A percentile compares a stretch with the other conserved stretches of the same genome.
Conservation (phyloP, 1,140 invertebrate genomes). For the Asbolus verrucosus region DNA sequence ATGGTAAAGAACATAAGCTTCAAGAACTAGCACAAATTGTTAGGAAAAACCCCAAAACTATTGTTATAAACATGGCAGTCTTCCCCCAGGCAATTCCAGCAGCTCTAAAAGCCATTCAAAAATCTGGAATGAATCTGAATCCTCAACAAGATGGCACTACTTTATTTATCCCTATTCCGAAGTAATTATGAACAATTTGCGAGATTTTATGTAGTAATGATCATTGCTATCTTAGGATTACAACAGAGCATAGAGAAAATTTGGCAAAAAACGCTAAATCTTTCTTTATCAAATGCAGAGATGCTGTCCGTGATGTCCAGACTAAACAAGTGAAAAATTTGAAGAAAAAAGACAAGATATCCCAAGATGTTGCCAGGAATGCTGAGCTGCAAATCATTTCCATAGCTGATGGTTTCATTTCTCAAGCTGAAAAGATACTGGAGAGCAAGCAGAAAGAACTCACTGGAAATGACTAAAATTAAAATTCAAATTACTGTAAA, state of each 20-base stretch:
- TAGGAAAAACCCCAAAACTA: conserved; percentile 87
- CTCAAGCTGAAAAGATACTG: conserved; percentile 76
- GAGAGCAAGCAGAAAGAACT: conserved; percentile 80
- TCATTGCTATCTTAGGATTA: conserved; percentile 84
- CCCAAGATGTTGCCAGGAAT: conserved; percentile 75
- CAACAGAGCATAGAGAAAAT: conserved; percentile 89
- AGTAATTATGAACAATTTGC: conserved; percentile 68
- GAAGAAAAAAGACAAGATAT: conserved; percentile 74
- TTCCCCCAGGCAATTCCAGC: conserved; percentile 88
- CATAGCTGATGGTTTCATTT: conserved; percentile 75
- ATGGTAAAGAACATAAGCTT: too few species aligned
- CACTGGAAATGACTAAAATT: conserved; percentile 66
- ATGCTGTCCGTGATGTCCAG: conserved; percentile 82
- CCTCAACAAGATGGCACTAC: conserved; percentile 95
- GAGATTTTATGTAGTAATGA: conserved; percentile 24
- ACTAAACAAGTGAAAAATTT: conserved; percentile 78
- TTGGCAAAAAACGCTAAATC: conserved; percentile 89
- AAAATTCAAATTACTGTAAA: conserved; percentile 1
- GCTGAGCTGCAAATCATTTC: conserved; percentile 76
- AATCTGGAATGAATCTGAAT: conserved; percentile 91
- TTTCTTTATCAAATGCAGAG: conserved; percentile 83
- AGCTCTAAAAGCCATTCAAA: conserved; percentile 79
- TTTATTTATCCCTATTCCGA: conserved; percentile 88
- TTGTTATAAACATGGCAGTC: conserved; percentile 82
- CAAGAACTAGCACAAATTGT: conserved; percentile 92